Percentiles rank a stretch among this genome's conserved stretches.
These are phyloP conservation scores for Paralichthys olivaceus DNA, from an alignment of 2,113 vertebrate genomes.

Conservation along the genomic window DNA sequence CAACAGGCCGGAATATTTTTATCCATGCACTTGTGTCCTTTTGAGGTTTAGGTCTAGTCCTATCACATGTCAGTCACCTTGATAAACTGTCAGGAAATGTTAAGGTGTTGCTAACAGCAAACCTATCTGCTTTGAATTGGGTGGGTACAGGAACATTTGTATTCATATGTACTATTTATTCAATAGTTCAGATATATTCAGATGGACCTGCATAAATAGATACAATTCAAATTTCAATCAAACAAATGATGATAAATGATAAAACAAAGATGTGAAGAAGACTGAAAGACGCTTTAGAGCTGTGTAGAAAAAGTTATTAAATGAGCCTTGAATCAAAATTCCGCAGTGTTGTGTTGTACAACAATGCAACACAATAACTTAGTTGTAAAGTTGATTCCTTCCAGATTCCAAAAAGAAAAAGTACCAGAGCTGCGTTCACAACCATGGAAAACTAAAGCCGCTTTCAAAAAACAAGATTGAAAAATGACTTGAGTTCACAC, in stretches of 20 bases:
- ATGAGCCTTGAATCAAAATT: background rate
- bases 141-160: background rate
- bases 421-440: background rate
- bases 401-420: background rate
- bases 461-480: background rate
- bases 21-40: background rate
- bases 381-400: background rate
- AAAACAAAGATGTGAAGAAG: too few species aligned
- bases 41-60: background rate
- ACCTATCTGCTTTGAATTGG: background rate
- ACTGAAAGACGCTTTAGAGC: background rate
- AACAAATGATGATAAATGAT: background rate
- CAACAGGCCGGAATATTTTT: conserved; percentile 14
- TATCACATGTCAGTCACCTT: conserved; percentile 22
- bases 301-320: background rate
- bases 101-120: background rate
- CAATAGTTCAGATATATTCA: background rate
- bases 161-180: background rate
- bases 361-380: background rate
- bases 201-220: background rate
- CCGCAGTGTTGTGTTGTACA: background rate
- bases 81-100: background rate
- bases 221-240: background rate
- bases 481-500: background rate
- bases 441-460: background rate